Conservation (phyloP, 2,888 invertebrate genomes). For the Lacanobia wlatinum region DNA sequence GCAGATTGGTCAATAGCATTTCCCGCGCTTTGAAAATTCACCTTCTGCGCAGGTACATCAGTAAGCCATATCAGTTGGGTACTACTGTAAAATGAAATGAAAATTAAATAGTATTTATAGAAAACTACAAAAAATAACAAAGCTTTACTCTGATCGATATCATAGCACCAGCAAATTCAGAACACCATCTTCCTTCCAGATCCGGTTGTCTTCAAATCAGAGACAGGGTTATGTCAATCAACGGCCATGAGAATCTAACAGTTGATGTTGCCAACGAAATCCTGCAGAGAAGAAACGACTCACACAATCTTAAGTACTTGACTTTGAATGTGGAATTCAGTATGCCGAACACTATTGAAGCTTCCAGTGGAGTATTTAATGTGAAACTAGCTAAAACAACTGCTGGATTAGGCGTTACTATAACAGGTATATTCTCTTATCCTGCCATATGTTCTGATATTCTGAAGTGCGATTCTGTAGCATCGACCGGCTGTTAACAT, state of each 20-base stretch:
- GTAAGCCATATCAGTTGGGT: too few species aligned
- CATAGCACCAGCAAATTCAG: not conserved
- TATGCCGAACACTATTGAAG: constrained; percentile 97
- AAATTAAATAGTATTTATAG: not conserved
- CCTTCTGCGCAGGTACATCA: too few species aligned
- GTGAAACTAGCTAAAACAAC: constrained; percentile 96
- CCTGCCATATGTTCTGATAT: not conserved
- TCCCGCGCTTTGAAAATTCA: too few species aligned
- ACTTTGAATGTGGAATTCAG: constrained; percentile 96
- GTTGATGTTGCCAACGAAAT: constrained; percentile 91
- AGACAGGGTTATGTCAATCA: constrained; percentile 96
- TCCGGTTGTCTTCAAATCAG: constrained; percentile 94
- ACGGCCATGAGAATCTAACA: constrained; percentile 93
- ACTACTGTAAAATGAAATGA: not conserved
- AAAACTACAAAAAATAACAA: too few species aligned
- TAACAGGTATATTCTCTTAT: constrained; percentile 91
- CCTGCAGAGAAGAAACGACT: constrained; percentile 90
- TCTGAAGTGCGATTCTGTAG: too few species aligned
- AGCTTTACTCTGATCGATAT: not conserved
- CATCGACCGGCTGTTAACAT: too few species aligned
- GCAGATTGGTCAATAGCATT: too few species aligned
- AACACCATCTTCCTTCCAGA: constrained; percentile 78
- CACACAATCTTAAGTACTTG: constrained; percentile 92
- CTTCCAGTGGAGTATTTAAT: constrained; percentile 97
- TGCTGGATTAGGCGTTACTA: constrained; percentile 96